phyloP scores from a whole-genome alignment of 1,140 invertebrate genomes.

The Plutomurus gul region DNA sequence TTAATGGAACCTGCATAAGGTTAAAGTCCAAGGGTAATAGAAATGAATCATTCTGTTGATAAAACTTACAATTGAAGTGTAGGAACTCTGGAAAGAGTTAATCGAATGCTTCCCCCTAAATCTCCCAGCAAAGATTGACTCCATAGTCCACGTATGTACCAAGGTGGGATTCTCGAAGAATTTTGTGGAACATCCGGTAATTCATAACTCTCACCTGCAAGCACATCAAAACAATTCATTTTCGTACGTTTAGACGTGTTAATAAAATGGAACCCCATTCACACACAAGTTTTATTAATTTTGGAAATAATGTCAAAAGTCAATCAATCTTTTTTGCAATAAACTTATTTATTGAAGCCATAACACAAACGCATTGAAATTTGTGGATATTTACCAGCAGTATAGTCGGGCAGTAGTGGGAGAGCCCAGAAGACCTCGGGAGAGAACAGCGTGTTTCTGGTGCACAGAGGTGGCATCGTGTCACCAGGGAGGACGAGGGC shows the following conservation, averaged over 20 bases:
- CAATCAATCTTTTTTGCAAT: too few species aligned
- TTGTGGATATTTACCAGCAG: conserved; percentile 33
- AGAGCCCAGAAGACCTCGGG: conserved; percentile 56
- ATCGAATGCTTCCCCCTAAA: conserved; percentile 55
- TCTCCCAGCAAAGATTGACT: conserved; percentile 55
- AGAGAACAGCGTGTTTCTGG: conserved; percentile 55
- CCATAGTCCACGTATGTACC: conserved; percentile 55
- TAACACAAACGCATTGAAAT: too few species aligned
- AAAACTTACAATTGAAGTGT: conserved; percentile 54
- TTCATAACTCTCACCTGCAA: conserved; percentile 30
- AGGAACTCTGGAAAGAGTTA: conserved; percentile 54
- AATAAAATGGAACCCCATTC: too few species aligned
- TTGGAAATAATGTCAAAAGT: too few species aligned
- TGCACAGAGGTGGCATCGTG: conserved; percentile 55
- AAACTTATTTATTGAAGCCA: too few species aligned
- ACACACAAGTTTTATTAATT: too few species aligned
- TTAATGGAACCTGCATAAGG: neutral
- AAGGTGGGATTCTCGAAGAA: conserved; percentile 49
- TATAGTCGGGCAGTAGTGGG: conserved; percentile 54
- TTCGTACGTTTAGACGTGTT: neutral
- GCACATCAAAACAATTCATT: neutral
- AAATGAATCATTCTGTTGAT: neutral
- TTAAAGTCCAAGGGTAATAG: neutral
- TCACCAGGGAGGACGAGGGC: conserved; percentile 55
- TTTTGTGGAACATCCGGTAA: conserved; percentile 39